Percentiles rank a stretch among this genome's conserved stretches.
Evolutionary conservation across 2,113 vertebrate genomes (phyloP).

Genomic region (Phrynosoma platyrhinos): DNA sequence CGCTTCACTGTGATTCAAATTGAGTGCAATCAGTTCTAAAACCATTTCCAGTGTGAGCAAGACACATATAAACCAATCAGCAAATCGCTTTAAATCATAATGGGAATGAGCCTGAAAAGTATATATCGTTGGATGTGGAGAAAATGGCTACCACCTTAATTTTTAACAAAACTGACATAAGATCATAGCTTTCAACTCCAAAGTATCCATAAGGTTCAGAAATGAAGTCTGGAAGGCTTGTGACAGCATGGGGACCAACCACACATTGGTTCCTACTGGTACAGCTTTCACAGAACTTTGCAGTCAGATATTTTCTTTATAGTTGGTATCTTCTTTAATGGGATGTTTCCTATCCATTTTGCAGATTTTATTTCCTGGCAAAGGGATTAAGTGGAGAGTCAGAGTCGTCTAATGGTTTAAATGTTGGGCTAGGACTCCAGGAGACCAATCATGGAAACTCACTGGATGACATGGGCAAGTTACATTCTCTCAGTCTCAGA

Average conservation of each 20-base stretch:
- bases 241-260: neutral
- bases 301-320: neutral
- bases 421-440: too few species aligned
- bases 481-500: too few species aligned
- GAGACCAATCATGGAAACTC: too few species aligned
- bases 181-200: neutral
- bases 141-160: accelerated
- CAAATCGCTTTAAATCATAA: too few species aligned
- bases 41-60: too few species aligned
- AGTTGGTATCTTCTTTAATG: neutral
- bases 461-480: too few species aligned
- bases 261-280: neutral
- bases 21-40: too few species aligned
- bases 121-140: neutral
- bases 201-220: neutral
- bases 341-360: neutral
- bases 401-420: too few species aligned
- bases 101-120: neutral
- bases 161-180: neutral
- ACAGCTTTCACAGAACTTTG: neutral
- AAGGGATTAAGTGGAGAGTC: neutral
- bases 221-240: neutral
- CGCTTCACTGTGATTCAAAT: too few species aligned
- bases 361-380: neutral
- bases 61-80: too few species aligned